phyloP scores from a whole-genome alignment of 1,140 invertebrate species.

The Aphelinus atriplicis region DNA sequence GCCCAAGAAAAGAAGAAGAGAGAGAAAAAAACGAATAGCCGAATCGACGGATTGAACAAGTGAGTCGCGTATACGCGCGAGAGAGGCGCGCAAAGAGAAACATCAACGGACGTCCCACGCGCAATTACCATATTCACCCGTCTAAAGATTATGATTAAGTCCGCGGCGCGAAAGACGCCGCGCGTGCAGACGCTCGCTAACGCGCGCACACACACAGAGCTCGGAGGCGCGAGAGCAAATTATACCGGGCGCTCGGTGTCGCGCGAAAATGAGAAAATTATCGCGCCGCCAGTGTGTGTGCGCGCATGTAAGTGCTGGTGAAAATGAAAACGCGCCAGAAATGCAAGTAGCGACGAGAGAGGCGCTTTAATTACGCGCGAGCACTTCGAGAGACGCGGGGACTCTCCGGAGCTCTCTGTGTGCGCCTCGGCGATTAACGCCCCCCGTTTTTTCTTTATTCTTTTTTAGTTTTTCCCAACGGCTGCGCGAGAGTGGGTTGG shows the following conservation, averaged over 20 bases:
- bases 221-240: slow-evolving; percentile 3
- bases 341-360: slow-evolving; percentile 5
- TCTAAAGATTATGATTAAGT: too few relatives aligned
- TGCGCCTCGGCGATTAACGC: slow-evolving; percentile 19
- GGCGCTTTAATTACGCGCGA: slow-evolving; percentile 27
- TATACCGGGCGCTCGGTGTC: slow-evolving; percentile 13
- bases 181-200: neutral
- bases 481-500: neutral
- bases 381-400: slow-evolving; percentile 8
- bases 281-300: neutral
- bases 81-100: too few relatives aligned
- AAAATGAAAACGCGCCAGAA: slow-evolving; percentile 8
- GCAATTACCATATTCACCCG: too few relatives aligned
- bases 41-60: too few relatives aligned
- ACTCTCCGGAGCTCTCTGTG: neutral
- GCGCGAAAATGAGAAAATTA: slow-evolving; percentile 35
- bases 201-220: too few relatives aligned
- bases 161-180: too few relatives aligned
- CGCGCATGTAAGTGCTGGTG: neutral
- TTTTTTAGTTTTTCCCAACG: neutral
- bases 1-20: too few relatives aligned
- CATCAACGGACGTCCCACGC: too few relatives aligned
- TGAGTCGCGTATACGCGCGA: too few relatives aligned
- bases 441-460: neutral
- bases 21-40: too few relatives aligned